phyloP scores from a whole-genome alignment of 2,113 vertebrate species.

The Odobenus rosmarus region DNA sequence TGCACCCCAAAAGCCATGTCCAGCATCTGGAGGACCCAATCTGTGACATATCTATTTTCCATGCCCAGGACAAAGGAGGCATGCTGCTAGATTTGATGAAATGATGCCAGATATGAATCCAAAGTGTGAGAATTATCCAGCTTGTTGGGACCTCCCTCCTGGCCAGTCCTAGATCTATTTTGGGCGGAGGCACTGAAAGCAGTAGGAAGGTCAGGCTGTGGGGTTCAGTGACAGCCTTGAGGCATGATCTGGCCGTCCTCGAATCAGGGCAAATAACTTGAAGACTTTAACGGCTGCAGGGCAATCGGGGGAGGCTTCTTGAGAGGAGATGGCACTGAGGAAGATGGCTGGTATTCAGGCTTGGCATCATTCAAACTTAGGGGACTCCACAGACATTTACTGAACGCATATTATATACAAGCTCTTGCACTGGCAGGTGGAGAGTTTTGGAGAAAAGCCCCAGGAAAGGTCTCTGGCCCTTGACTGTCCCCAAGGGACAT shows the following conservation, averaged over 20 bases:
- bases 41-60: background rate
- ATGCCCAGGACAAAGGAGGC: background rate
- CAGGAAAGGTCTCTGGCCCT: background rate
- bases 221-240: background rate
- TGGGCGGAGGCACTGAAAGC: background rate
- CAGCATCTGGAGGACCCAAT: background rate
- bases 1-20: background rate
- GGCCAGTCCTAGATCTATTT: background rate
- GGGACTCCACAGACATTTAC: background rate
- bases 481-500: background rate
- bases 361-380: accelerated
- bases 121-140: background rate
- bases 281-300: background rate
- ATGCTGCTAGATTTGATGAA: background rate
- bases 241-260: background rate
- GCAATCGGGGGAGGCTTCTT: background rate
- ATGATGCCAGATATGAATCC: background rate
- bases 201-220: background rate
- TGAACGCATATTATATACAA: background rate
- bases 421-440: background rate
- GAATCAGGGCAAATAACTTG: background rate
- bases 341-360: background rate
- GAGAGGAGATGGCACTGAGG: background rate
- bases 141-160: background rate
- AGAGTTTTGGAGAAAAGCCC: background rate